Evolutionary conservation across 2,888 invertebrate species (phyloP).

Genomic region (Operophtera brumata): DNA sequence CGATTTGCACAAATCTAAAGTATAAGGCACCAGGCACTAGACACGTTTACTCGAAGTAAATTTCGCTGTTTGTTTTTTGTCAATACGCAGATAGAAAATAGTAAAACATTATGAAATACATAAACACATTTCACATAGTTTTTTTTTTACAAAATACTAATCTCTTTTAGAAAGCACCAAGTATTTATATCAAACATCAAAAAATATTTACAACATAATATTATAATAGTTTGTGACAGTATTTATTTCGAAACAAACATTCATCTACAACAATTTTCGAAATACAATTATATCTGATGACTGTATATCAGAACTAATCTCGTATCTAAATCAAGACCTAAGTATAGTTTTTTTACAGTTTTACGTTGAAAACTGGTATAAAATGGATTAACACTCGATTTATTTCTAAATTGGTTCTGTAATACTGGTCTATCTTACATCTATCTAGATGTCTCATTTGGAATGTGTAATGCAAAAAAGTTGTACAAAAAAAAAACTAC

Average conservation of each 20-base stretch:
- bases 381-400: too few relatives aligned
- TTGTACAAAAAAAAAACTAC: too few relatives aligned
- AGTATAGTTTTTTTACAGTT: too few relatives aligned
- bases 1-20: not conserved
- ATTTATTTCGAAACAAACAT: not conserved
- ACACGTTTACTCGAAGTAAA: not conserved
- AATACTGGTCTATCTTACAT: too few relatives aligned
- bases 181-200: conserved; percentile 30
- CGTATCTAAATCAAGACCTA: too few relatives aligned
- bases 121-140: conserved; percentile 7
- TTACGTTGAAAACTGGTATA: too few relatives aligned
- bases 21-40: not conserved
- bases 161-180: conserved; percentile 47
- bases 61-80: not conserved
- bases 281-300: too few relatives aligned
- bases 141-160: conserved; percentile 35
- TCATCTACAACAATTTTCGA: not conserved
- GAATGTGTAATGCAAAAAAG: not conserved
- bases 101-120: not conserved
- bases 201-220: conserved; percentile 27
- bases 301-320: too few relatives aligned
- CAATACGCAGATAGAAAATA: not conserved
- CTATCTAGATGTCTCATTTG: not conserved
- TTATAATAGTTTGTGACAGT: conserved; percentile 22
- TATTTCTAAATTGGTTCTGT: too few relatives aligned